Evolutionary conservation across 1,140 invertebrate genomes (phyloP).

Genomic region (Euura saliciscinereae): DNA sequence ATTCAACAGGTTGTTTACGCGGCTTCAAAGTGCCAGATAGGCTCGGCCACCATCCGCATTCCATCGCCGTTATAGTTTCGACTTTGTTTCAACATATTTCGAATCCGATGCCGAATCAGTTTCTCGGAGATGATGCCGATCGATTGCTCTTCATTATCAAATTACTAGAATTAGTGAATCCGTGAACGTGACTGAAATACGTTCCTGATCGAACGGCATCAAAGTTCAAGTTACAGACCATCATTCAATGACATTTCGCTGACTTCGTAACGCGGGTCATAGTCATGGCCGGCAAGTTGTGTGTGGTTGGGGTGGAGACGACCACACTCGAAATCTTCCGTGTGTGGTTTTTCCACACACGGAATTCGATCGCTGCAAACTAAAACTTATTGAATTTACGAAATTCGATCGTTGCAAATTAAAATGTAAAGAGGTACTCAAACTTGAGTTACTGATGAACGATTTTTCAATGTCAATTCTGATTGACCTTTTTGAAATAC

Average conservation of each 20-base stretch:
- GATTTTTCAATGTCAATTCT: no score
- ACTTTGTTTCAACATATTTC: no score
- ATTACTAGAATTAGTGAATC: background rate
- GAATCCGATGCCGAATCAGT: background rate
- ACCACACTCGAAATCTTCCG: no score
- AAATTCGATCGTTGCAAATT: no score
- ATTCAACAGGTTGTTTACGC: slow-evolving; percentile 3
- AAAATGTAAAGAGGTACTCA: no score
- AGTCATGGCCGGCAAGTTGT: no score
- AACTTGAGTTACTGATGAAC: no score
- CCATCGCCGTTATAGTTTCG: background rate
- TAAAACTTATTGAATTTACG: no score
- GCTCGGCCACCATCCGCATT: background rate
- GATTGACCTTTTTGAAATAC: no score
- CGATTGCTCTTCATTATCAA: background rate
- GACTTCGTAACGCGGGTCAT: background rate
- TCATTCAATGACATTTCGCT: background rate
- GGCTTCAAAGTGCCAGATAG: background rate
- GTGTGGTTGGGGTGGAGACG: no score
- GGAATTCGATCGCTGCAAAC: no score
- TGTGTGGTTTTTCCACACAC: no score
- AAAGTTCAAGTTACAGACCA: background rate
- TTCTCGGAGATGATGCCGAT: slow-evolving; percentile 18
- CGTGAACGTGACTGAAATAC: slow-evolving; percentile 10
- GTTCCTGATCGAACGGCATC: background rate